Evolutionary conservation across 2,113 vertebrate genomes (phyloP).

Genomic region (Hypanus sabinus): DNA sequence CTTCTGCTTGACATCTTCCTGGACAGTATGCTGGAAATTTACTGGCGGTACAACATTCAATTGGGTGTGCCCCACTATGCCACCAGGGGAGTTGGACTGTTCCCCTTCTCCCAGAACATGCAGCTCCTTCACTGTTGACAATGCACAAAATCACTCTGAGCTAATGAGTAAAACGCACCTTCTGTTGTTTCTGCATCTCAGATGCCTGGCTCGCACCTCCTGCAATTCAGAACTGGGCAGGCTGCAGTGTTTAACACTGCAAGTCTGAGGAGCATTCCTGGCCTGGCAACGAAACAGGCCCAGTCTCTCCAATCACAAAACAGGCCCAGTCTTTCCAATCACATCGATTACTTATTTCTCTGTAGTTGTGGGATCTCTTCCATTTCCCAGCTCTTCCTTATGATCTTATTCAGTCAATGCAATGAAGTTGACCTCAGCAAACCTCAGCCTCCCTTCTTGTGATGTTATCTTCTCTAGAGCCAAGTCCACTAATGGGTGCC

Average conservation of each 20-base stretch:
- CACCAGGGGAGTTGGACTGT: not conserved
- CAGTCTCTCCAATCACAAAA: not conserved
- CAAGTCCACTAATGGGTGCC: not conserved
- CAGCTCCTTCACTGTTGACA: not conserved
- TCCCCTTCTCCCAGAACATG: not conserved
- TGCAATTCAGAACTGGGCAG: not conserved
- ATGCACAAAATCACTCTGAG: not conserved
- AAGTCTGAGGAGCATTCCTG: not conserved
- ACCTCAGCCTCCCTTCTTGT: not conserved
- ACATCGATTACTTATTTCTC: slow-evolving; percentile 16
- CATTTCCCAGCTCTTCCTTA: not conserved
- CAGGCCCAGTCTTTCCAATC: not conserved
- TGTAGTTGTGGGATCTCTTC: not conserved
- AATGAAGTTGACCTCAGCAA: too few relatives aligned
- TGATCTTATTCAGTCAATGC: not conserved
- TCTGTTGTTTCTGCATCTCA: too few relatives aligned
- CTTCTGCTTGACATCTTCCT: too few relatives aligned
- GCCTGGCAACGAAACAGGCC: not conserved
- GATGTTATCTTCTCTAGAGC: not conserved
- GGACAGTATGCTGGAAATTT: too few relatives aligned
- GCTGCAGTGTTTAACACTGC: not conserved
- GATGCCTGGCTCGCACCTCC: not conserved
- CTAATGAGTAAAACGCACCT: not conserved
- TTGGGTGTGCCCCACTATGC: too few relatives aligned
- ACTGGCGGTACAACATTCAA: not conserved